Base-by-base conservation (phyloP, 30 jellyfish, hydroid and myxozoan genomes). In the Hydra vulgaris region DNA sequence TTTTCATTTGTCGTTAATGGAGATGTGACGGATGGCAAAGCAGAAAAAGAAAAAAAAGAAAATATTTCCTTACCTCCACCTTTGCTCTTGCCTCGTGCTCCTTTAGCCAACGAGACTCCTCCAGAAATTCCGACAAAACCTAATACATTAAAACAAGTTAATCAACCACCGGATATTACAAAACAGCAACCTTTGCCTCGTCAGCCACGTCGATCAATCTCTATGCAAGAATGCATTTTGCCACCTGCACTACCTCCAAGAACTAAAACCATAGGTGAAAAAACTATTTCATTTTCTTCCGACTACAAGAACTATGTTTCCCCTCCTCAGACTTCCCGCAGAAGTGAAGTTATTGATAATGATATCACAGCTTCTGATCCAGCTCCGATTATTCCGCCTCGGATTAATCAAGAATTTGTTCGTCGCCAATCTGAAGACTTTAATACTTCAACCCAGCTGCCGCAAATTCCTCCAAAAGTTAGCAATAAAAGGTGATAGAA, bases 121-220 rank as follows among this genome's bases (percentile, higher is more conserved):
- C 85, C 85, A 53, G 85, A 78, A 16, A 53, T 78, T 24, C 77
- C 85, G 18, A 0, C 8, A 7, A 78, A 78, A 78, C 77, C 85
- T 54, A 68, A 15, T n/a, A 20, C 75, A 3, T 20, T 23, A 20
- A 68, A 68, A 68, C 75, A 68, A 15, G 5, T 20, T 16, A 20
- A 20, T n/a, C 75, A 20, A 15, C 85, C 77, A 61, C 81, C 77
- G n/a, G 85, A n/a, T 4, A 27, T 53, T 52, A 76, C 82, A 15
- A 0, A 17, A 16, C 61, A 78, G 67, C 79, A 82, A 7, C 25
- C 27, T n/a, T 16, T 16, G 8, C 75, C 75, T 3, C 25, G 75
- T 8, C 75, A 68, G 25, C 75, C 75, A 3, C 7, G 27, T 23
- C 75, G 75, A 7, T 68, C 75, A 68, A 8, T n/a, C 8, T 68